These are phyloP conservation scores for Venturia canescens DNA, from an alignment of 1,140 invertebrate genomes.

Conservation along the genomic window DNA sequence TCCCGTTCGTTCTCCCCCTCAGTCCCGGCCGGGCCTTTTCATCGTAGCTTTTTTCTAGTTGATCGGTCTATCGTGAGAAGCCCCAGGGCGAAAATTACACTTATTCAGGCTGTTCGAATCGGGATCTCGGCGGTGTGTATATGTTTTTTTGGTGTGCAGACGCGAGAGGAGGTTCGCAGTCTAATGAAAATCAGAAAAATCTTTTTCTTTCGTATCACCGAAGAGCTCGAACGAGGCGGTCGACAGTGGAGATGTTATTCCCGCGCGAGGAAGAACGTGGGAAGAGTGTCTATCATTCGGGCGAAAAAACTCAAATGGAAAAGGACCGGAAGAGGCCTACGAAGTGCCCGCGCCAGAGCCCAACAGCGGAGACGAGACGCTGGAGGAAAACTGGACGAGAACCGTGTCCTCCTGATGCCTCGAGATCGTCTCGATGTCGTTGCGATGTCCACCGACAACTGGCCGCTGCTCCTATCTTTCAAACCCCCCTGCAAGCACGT, in stretches of 20 bases:
- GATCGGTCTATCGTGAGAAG: constrained; percentile 49
- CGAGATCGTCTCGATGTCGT: neutral
- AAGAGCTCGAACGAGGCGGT: too few relatives aligned
- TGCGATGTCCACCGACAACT: constrained; percentile 12
- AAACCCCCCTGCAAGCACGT: constrained; percentile 32
- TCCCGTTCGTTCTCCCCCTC: constrained; percentile 6
- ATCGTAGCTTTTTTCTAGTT: constrained; percentile 8
- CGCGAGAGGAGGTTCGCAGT: constrained; percentile 45
- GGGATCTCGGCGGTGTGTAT: constrained; percentile 48
- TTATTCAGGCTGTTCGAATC: constrained; percentile 66
- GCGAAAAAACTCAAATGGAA: neutral
- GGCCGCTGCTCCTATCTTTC: constrained; percentile 9
- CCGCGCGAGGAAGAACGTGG: too few relatives aligned
- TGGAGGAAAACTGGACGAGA: neutral
- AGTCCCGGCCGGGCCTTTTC: constrained; percentile 2
- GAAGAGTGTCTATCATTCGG: neutral
- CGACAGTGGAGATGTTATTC: neutral
- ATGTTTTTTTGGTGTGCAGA: constrained; percentile 38
- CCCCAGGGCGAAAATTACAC: constrained; percentile 62
- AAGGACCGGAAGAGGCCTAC: neutral
- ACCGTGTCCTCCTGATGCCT: neutral
- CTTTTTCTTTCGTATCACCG: too few relatives aligned
- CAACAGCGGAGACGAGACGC: neutral
- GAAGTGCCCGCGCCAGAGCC: neutral
- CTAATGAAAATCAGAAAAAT: neutral